Evolutionary conservation across 2,113 vertebrate genomes (phyloP), one percentile per base, ranked within the genome.

Genomic region (Ochotona princeps): DNA sequence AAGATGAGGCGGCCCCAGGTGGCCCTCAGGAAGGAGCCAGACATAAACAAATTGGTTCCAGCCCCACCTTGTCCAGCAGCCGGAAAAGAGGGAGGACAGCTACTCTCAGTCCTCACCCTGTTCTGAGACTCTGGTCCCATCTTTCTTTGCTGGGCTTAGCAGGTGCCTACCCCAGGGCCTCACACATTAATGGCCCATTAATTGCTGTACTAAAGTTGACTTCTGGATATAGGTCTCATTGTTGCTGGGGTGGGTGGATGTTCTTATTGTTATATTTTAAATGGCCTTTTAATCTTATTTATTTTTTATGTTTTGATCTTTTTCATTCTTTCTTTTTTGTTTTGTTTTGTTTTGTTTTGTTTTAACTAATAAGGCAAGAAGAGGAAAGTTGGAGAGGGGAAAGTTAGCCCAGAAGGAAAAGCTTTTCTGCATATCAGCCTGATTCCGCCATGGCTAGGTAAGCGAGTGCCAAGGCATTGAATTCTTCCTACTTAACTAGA

Each of bases 261-360:
- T 80, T 87, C 72, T 88, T 94, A 72, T 72, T 84, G 25, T 95
- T 79, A 32, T 91, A 96, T 92, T 93, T 91, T 85, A 93, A 94
- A 83, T 95, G 66, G 26, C 54, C 60, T 96, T 96, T 95, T n/a
- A 54, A 87, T 69, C 95, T 95, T 96, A 95, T 96, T 96, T 96
- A 96, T 93, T 96, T 44, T 96, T 91, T 89, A 89, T 94, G 61
- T 92, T 95, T 85, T 90, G 8, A 32, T 80, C 60, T 2, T 25
- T 63, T 60, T 32, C 74, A 32, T 61, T 81, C 23, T 10, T 89
- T 94, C n/a, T n/a, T n/a, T n/a, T n/a, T n/a, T n/a, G n/a, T 57
- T 57, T 17, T 57, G 38, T 89, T 94, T 44, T 44, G 38, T 44
- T 44, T 44, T 44, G 38, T 57, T 57, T 17, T 57, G 38, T 88